Evolutionary conservation across 2,888 invertebrate genomes (phyloP).

Genomic region (Pharmacophagus antenor): DNA sequence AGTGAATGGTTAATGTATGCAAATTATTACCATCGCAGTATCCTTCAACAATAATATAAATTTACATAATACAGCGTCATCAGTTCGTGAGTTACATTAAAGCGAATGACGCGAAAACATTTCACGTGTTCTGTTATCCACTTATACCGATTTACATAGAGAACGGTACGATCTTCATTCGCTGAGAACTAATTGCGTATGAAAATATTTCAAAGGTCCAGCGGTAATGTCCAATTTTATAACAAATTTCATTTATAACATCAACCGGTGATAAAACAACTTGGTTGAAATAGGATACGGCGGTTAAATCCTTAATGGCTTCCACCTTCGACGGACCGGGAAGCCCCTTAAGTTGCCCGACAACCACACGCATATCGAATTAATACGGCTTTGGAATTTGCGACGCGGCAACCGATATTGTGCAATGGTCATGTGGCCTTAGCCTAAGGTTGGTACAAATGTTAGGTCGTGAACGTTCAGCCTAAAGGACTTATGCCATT

Average conservation of each 20-base stretch:
- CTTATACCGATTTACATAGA: background rate
- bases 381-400: constrained; percentile 45
- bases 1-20: no score
- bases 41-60: no score
- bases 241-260: constrained; percentile 18
- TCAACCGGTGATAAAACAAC: constrained; percentile 29
- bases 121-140: no score
- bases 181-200: no score
- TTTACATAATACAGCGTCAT: no score
- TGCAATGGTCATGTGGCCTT: constrained; percentile 25
- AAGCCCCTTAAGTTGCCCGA: constrained; percentile 56
- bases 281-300: constrained; percentile 54
- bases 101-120: no score
- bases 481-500: no score
- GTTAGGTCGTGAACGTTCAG: no score
- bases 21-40: no score
- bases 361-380: constrained; percentile 53
- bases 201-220: no score
- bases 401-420: constrained; percentile 31
- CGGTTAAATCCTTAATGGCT: constrained; percentile 52
- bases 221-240: background rate
- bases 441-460: background rate
- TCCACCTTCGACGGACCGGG: constrained; percentile 47
- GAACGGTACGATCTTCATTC: background rate
- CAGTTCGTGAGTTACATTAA: no score